Base-by-base conservation (phyloP, 2,888 invertebrate species). In the Eupithecia tripunctaria region DNA sequence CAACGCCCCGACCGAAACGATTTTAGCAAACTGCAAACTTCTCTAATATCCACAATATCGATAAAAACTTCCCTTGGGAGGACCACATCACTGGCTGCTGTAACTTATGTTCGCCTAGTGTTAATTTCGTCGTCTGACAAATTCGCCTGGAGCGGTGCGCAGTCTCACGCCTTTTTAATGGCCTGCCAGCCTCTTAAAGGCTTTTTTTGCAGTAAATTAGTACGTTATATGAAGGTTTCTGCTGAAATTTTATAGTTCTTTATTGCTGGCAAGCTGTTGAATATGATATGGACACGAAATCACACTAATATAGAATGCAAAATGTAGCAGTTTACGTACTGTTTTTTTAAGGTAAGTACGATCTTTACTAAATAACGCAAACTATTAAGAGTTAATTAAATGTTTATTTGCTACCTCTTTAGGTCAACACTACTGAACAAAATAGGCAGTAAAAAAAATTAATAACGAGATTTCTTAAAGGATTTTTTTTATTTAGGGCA, bases 101-200 rank as follows among this genome's bases (percentile, higher is more conserved):
- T 89, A 88, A 90, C 88, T 91, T 91, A 91, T 88, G 88, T 90
- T 89, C 89, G 81, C 84, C 82, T 85, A 87, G 90, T 91, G 92
- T 92, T 91, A 91, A 92, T 92, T 91, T 91, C 88, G 88, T 84
- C 84, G 86, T 82, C 88, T 89, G 89, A 91, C 90, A 91, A 91
- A 89, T 90, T 89, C 84, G 86, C 89, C 84, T 72, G 83, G 84
- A 88, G 89, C 87, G 82, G 79, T 79, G 81, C 78, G 71, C 77
- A 77, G 82, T 81, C 81, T 82, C 82, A 82, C 83, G 71, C 81
- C 81, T 83, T 84, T 84, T 83, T 83, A 85, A 85, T 83, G 80
- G 81, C 76, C 70, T 78, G 76, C 75, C 74, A 71, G 77, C 78
- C 73, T 76, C 75, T 78, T 78, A 79, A 25, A 80, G 82, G 81